Conservation (phyloP, 2,888 invertebrate genomes). For the Ferdinandea cuprea region DNA sequence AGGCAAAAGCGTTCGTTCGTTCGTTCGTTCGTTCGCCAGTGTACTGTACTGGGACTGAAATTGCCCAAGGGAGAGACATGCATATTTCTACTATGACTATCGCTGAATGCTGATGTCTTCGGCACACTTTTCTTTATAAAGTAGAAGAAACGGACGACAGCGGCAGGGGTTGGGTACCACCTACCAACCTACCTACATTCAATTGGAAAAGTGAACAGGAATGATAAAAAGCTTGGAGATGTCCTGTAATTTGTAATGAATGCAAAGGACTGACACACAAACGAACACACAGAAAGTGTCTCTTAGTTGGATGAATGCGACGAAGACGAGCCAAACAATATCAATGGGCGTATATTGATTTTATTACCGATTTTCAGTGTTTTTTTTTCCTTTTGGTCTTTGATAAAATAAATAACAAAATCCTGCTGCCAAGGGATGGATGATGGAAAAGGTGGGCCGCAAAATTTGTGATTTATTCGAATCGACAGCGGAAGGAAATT, state of each 20-base stretch:
- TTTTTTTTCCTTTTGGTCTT: slow-evolving; percentile 21
- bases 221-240: slow-evolving; percentile 33
- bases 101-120: slow-evolving; percentile 32
- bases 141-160: slow-evolving; percentile 4
- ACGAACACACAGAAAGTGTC: background rate
- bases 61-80: slow-evolving; percentile 36
- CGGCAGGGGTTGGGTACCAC: background rate
- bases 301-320: slow-evolving; percentile 20
- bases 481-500: slow-evolving; percentile 58
- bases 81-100: slow-evolving; percentile 26
- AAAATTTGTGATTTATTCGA: slow-evolving; percentile 56
- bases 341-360: slow-evolving; percentile 54
- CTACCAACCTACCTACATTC: background rate
- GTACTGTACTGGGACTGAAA: no score
- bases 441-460: background rate
- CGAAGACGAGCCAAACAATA: slow-evolving; percentile 34
- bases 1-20: background rate
- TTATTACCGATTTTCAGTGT: slow-evolving; percentile 48
- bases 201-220: slow-evolving; percentile 20
- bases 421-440: background rate
- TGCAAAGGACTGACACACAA: slow-evolving; percentile 30
- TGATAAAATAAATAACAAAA: background rate
- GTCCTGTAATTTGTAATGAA: slow-evolving; percentile 66
- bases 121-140: slow-evolving; percentile 19
- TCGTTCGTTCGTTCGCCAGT: background rate